These are phyloP conservation scores for Lucilia cuprina DNA, from an alignment of 1,140 invertebrate species.

Conservation along the genomic window DNA sequence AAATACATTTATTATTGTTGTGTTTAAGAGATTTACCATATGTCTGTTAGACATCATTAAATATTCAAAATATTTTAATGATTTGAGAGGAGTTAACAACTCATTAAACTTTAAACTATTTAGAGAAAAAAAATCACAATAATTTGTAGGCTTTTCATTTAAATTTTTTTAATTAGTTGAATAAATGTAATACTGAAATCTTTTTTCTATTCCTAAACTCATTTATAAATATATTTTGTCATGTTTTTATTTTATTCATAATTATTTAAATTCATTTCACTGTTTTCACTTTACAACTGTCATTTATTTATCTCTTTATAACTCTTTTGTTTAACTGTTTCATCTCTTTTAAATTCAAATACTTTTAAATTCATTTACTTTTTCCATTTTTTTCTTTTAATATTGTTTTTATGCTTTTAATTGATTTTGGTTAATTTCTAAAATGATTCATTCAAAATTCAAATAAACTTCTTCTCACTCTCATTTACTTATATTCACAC, in stretches of 20 bases:
- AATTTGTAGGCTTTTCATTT: not conserved
- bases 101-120: not conserved
- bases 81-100: not conserved
- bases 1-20: not conserved
- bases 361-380: no score
- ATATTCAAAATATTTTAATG: not conserved
- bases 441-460: no score
- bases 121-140: not conserved
- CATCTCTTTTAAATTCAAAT: no score
- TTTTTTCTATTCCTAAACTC: not conserved
- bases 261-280: not conserved
- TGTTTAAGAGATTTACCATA: not conserved
- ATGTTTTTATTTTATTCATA: not conserved
- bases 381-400: not conserved
- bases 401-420: no score
- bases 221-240: not conserved
- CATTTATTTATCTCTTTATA: not conserved
- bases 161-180: not conserved
- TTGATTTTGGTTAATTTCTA: no score
- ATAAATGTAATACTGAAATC: constrained; percentile 28
- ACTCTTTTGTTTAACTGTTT: not conserved
- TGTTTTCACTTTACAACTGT: not conserved
- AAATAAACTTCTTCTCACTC: no score
- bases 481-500: not conserved
- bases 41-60: not conserved